These are phyloP conservation scores for Seira musarum DNA, from an alignment of 2,888 invertebrate species.

Conservation along the genomic window DNA sequence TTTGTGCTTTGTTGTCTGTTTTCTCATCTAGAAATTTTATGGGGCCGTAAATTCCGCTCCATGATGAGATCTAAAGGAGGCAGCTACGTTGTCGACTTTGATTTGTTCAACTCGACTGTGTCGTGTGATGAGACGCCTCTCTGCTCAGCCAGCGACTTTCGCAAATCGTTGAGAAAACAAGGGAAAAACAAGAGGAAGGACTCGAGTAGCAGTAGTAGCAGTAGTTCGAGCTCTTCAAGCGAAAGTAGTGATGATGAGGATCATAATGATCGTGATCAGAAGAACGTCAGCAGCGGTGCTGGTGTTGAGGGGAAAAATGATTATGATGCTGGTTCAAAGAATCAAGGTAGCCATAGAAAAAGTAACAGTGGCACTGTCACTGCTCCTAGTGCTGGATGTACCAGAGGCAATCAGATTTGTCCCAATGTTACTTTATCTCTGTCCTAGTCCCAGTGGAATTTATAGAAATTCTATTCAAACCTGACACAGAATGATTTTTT, in stretches of 20 bases:
- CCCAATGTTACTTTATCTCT: background rate
- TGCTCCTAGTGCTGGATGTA: background rate
- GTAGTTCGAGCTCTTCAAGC: conserved; percentile 13
- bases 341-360: background rate
- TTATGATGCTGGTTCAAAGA: conserved; percentile 15
- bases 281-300: background rate
- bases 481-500: too few relatives aligned
- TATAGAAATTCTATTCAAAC: background rate
- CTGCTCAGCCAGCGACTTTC: conserved; percentile 61
- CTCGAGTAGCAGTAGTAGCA: conserved; percentile 2
- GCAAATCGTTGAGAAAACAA: conserved; percentile 9
- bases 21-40: conserved; percentile 65
- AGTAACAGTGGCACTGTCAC: background rate
- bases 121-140: conserved; percentile 65
- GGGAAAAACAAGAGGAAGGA: background rate
- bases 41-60: conserved; percentile 66
- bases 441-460: background rate
- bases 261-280: background rate
- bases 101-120: conserved; percentile 65
- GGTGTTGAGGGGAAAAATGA: conserved; percentile 26
- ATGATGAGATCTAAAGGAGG: conserved; percentile 63
- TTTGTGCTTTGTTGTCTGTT: conserved; percentile 13
- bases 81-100: conserved; percentile 64
- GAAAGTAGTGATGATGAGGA: conserved; percentile 40
- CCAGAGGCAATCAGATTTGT: background rate